A percentile compares a stretch with the other conserved stretches of the same genome.
Conservation (phyloP, 2,888 invertebrate species). For the Hirtodrosophila cameraria region DNA sequence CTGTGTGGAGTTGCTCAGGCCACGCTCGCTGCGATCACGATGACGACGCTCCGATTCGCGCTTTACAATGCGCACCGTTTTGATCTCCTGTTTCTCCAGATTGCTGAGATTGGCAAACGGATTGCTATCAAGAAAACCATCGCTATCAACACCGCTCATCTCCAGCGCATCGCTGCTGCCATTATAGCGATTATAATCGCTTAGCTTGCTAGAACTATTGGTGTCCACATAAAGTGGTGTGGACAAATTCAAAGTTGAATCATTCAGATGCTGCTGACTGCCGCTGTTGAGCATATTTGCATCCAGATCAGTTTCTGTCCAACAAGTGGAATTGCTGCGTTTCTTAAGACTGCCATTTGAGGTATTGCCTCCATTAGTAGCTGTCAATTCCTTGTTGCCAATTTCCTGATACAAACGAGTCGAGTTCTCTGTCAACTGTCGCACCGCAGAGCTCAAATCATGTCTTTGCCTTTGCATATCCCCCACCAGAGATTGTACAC, state of each 20-base stretch:
- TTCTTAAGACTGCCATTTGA: constrained; percentile 84
- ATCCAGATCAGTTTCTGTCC: constrained; percentile 96
- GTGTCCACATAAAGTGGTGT: constrained; percentile 91
- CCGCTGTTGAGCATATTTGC: constrained; percentile 87
- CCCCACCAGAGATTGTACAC: constrained; percentile 93
- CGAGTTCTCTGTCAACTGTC: constrained; percentile 92
- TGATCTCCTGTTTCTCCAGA: constrained; percentile 94
- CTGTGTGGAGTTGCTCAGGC: constrained; percentile 82
- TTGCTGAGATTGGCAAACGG: constrained; percentile 86
- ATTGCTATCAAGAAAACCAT: constrained; percentile 82
- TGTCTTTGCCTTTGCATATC: constrained; percentile 94
- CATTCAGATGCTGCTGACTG: constrained; percentile 88
- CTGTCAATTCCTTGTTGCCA: constrained; percentile 83
- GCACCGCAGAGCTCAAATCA: constrained; percentile 93
- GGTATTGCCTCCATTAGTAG: constrained; percentile 48
- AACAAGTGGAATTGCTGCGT: constrained; percentile 87
- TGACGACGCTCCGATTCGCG: constrained; percentile 94
- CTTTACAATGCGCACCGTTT: constrained; percentile 97
- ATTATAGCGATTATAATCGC: constrained; percentile 81
- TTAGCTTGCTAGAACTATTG: constrained; percentile 73
- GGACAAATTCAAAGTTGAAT: constrained; percentile 80
- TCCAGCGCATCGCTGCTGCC: constrained; percentile 83
- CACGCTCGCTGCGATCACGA: constrained; percentile 90
- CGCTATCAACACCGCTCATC: constrained; percentile 83
- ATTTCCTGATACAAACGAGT: constrained; percentile 88